Conservation (phyloP, 2,113 vertebrate genomes). For the Boulengeromyrus knoepffleri region DNA sequence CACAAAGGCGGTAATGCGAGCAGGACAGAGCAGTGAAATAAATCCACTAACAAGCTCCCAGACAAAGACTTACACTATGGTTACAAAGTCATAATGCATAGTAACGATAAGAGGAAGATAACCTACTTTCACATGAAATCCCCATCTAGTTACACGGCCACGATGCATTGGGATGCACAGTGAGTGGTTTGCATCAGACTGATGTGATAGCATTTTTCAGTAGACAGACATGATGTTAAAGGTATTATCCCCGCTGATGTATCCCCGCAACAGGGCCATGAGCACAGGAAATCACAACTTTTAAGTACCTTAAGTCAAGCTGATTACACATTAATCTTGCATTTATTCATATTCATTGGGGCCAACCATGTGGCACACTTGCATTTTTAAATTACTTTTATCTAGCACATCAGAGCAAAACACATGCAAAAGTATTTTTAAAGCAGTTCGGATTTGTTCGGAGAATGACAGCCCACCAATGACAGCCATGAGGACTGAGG, state of each 20-base stretch:
- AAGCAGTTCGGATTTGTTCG: background rate
- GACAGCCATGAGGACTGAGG: background rate
- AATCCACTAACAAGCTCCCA: background rate
- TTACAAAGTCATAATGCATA: slow-evolving; percentile 11
- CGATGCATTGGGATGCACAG: background rate
- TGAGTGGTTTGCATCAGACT: background rate
- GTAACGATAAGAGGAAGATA: slow-evolving; percentile 37
- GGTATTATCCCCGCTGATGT: background rate
- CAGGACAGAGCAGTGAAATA: background rate
- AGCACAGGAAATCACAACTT: background rate
- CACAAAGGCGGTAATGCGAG: background rate
- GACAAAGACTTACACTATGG: background rate
- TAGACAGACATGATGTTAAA: background rate
- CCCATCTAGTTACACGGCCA: background rate
- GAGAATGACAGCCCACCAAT: background rate
- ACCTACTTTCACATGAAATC: slow-evolving; percentile 12
- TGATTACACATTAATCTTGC: background rate
- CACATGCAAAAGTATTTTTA: background rate
- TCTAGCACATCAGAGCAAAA: background rate
- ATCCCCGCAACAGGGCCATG: background rate
- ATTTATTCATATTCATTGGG: background rate
- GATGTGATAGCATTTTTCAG: background rate
- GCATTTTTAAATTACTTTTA: background rate
- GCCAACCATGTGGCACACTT: background rate
- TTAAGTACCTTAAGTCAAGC: slow-evolving; percentile 1